These are phyloP conservation scores for Loripinus fragilis DNA, from an alignment of 2,888 invertebrate species.

Conservation along the genomic window DNA sequence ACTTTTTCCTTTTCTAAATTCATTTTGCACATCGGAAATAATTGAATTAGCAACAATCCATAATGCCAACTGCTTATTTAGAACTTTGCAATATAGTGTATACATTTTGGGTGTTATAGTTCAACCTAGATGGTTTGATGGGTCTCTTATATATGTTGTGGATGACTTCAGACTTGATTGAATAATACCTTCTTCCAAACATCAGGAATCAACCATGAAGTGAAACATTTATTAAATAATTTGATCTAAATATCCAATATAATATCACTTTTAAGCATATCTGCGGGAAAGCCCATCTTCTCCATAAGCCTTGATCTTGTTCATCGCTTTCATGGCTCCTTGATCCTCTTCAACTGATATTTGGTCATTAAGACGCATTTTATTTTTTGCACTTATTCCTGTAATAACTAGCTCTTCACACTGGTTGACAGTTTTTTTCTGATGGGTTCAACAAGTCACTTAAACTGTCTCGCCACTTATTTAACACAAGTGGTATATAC, in stretches of 20 bases:
- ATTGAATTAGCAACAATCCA: background rate
- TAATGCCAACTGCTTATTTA: background rate
- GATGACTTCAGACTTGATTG: background rate
- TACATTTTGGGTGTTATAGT: background rate
- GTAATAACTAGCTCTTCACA: background rate
- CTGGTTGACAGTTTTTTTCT: background rate
- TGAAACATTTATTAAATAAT: background rate
- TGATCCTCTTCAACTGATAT: background rate
- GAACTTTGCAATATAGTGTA: background rate
- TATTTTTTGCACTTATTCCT: background rate
- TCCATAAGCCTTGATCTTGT: background rate
- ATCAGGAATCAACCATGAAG: background rate
- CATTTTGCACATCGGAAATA: conserved; percentile 1
- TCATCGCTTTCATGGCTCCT: background rate
- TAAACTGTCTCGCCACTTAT: background rate
- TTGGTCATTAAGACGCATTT: background rate
- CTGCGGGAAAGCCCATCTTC: background rate
- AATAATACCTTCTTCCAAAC: background rate
- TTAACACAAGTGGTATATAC: background rate
- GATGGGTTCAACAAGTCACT: background rate
- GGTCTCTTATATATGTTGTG: background rate
- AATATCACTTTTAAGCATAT: background rate
- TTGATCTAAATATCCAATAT: background rate
- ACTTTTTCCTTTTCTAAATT: conserved; percentile 8
- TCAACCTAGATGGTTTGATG: background rate